phyloP scores from a whole-genome alignment of 2,113 vertebrate genomes.

The Semnornis frantzii region DNA sequence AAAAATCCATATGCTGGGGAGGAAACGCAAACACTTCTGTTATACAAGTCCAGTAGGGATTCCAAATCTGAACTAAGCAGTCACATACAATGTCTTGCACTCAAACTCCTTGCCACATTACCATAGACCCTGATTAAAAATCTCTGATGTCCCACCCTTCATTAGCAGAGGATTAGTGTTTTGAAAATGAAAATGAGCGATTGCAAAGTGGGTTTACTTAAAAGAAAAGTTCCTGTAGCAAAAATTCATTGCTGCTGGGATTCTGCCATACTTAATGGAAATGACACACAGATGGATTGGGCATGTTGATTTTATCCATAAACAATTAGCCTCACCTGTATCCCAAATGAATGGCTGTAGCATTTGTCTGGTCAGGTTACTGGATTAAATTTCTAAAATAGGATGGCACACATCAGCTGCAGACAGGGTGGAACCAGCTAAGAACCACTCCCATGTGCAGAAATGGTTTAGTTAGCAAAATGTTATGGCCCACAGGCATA shows the following conservation, averaged over 20 bases:
- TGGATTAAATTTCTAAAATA: conserved; percentile 47
- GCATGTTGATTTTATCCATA: conserved; percentile 13
- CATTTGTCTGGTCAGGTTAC: conserved; percentile 5
- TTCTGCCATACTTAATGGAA: background rate
- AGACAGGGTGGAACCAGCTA: conserved; percentile 33
- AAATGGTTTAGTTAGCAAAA: conserved; percentile 4
- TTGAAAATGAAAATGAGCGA: background rate
- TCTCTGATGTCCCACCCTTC: background rate
- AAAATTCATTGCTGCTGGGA: background rate
- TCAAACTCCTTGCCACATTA: background rate
- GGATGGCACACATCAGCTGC: background rate
- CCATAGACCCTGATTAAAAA: background rate
- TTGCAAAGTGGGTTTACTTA: background rate
- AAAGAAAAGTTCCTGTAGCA: background rate
- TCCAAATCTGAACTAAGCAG: background rate
- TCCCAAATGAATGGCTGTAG: background rate
- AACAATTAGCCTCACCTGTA: background rate
- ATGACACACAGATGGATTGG: background rate
- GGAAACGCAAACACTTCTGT: background rate
- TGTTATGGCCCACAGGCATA: background rate
- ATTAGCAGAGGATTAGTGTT: background rate
- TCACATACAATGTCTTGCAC: background rate
- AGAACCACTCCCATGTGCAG: conserved; percentile 9
- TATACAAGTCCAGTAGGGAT: background rate
- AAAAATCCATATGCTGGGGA: background rate